phyloP scores from a whole-genome alignment of 2,113 vertebrate genomes.

The Lasiurus borealis region DNA sequence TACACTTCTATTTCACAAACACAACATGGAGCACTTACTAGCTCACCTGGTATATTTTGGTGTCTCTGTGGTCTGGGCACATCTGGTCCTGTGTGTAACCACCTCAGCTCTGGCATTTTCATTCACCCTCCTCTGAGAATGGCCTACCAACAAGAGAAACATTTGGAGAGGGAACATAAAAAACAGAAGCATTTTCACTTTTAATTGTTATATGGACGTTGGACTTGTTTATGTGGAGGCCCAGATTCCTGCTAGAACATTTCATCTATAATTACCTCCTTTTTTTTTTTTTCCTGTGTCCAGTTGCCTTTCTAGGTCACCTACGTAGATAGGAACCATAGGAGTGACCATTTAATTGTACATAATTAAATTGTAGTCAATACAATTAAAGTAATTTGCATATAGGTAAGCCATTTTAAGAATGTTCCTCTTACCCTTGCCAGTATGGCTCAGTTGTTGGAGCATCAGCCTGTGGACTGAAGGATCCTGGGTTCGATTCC shows the following conservation, averaged over 20 bases:
- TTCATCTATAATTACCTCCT: not conserved
- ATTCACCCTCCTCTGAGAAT: not conserved
- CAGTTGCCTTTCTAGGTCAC: constrained; percentile 23
- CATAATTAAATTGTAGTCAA: not conserved
- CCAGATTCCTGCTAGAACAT: not conserved
- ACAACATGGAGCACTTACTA: not conserved
- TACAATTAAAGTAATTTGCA: constrained; percentile 25
- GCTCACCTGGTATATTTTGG: not conserved
- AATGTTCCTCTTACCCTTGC: constrained; percentile 21
- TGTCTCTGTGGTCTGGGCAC: not conserved
- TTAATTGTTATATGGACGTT: constrained; percentile 28
- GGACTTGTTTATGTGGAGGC: not conserved
- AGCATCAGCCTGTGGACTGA: no score
- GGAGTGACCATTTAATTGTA: constrained; percentile 18
- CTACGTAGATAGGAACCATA: not conserved
- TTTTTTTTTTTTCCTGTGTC: not conserved
- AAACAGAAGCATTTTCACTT: constrained; percentile 16
- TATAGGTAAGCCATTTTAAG: constrained; percentile 43
- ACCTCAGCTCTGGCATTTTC: not conserved
- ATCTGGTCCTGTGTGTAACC: not conserved
- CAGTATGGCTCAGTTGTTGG: no score
- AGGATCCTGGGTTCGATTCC: no score
- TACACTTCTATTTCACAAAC: not conserved
- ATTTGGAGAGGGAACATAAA: not conserved
- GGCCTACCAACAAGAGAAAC: not conserved